Base-by-base conservation (phyloP, 2,113 vertebrate genomes). In the Chloebia gouldiae region DNA sequence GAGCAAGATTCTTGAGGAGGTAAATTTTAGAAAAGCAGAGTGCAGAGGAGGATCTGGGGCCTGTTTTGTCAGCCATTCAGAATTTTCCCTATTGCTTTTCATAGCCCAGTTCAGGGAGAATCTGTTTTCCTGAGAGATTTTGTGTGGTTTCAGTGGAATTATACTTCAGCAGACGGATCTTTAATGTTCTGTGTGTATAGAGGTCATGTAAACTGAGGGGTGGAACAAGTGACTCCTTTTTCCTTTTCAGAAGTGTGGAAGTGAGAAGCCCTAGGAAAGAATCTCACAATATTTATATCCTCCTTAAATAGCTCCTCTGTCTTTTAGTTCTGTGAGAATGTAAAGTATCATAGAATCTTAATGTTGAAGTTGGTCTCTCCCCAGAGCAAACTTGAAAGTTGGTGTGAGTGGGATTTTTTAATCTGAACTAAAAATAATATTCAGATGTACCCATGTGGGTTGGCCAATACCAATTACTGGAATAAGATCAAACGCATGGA, bases 391-490 rank as follows among this genome's bases (percentile, higher is more conserved):
- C 30, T 40, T 51, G 19, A 66, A 39, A 59, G 28, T 49, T 71
- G 65, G 8, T 2, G 1, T 68, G 64, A 82, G 66, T 88, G 47
- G 47, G 54, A 69, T 88, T 88, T 92, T 84, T 92, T 88, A 72
- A 80, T 91, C 81, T 63, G 59, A 92, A 70, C 84, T 95, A 84
- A 93, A 92, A 91, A 81, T 84, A 79, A 64, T 85, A 49, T 11
- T 84, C 44, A 64, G 27, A 56, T 69, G 47, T 78, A 69, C 70
- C 61, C 12, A 4, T 22, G 42, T 85, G 68, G 42, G 59, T 82
- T 89, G 66, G 50, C 93, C 1, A 3, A 17, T 65, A 53, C 16
- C 47, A 49, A 1, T 73, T 93, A 73, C 84, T 95, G 86, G 90
- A 85, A 77, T 65, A n/a, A n/a, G 78, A 95, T 95, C 70, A 92